Conservation (phyloP, 1,140 invertebrate species). For the Apis cerana region DNA sequence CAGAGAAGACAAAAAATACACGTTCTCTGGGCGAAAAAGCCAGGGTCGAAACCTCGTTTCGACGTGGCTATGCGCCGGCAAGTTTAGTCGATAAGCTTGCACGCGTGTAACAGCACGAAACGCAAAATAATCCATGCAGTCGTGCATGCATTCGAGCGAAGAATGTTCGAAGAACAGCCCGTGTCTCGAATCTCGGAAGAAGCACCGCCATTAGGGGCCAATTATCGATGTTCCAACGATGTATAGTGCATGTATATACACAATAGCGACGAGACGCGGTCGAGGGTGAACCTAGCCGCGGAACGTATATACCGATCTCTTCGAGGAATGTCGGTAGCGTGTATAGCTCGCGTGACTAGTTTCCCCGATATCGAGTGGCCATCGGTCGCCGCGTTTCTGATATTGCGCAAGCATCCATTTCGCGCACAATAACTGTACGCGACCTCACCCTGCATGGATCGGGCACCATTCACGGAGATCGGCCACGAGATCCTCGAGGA, state of each 20-base stretch:
- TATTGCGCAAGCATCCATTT: conserved; percentile 63
- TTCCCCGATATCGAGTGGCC: conserved; percentile 61
- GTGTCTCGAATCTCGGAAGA: conserved; percentile 11
- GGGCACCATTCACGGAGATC: conserved; percentile 21
- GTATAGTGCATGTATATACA: background rate
- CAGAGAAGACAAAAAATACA: background rate
- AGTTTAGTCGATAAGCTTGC: conserved; percentile 40
- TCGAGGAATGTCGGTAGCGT: conserved; percentile 60
- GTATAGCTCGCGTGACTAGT: conserved; percentile 63
- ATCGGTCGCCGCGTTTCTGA: conserved; percentile 59
- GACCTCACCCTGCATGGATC: conserved; percentile 44
- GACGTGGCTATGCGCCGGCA: background rate
- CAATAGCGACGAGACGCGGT: conserved; percentile 12
- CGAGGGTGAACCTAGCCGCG: conserved; percentile 42
- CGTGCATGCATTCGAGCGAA: background rate
- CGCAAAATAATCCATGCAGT: conserved; percentile 18
- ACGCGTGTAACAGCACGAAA: conserved; percentile 35
- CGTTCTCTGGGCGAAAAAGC: background rate
- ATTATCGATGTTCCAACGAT: conserved; percentile 47
- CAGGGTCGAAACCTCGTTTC: background rate
- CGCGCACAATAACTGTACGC: conserved; percentile 50
- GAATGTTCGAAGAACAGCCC: conserved; percentile 28
- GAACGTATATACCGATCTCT: conserved; percentile 46
- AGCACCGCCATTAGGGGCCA: conserved; percentile 31
- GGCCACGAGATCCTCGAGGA: conserved; percentile 10